phyloP scores from a whole-genome alignment of 2,888 invertebrate genomes.

The Sphaerophoria rueppellii region DNA sequence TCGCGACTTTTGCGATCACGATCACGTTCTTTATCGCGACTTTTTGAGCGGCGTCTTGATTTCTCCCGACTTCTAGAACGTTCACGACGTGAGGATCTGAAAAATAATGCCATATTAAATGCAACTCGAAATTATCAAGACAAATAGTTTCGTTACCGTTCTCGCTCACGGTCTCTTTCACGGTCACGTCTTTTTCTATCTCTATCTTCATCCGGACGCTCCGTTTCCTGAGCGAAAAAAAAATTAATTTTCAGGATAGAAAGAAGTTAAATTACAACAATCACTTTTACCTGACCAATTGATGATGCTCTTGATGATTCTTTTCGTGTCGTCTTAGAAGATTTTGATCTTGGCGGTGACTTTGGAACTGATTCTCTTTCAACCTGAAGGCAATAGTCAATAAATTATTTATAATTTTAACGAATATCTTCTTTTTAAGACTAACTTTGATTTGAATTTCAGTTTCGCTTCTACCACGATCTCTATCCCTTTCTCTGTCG shows the following conservation, averaged over 20 bases:
- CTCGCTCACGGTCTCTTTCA: conserved; percentile 78
- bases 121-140: background rate
- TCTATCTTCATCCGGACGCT: conserved; percentile 77
- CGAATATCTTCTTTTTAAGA: background rate
- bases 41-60: conserved; percentile 86
- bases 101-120: background rate
- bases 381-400: conserved; percentile 6
- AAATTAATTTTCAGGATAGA: background rate
- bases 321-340: conserved; percentile 28
- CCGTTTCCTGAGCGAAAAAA: conserved; percentile 69
- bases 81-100: conserved; percentile 77
- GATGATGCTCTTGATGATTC: conserved; percentile 21
- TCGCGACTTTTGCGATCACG: conserved; percentile 86
- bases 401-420: background rate
- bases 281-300: conserved; percentile 20
- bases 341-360: conserved; percentile 35
- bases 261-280: background rate
- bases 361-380: conserved; percentile 27
- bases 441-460: conserved; percentile 74
- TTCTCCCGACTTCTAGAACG: conserved; percentile 87
- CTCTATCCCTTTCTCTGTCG: conserved; percentile 78
- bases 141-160: conserved; percentile 75
- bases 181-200: conserved; percentile 77
- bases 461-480: conserved; percentile 81
- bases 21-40: conserved; percentile 85